Percentiles rank a stretch among this genome's conserved stretches.
Conservation (phyloP, 2,888 invertebrate species). For the Dusona sp. region DNA sequence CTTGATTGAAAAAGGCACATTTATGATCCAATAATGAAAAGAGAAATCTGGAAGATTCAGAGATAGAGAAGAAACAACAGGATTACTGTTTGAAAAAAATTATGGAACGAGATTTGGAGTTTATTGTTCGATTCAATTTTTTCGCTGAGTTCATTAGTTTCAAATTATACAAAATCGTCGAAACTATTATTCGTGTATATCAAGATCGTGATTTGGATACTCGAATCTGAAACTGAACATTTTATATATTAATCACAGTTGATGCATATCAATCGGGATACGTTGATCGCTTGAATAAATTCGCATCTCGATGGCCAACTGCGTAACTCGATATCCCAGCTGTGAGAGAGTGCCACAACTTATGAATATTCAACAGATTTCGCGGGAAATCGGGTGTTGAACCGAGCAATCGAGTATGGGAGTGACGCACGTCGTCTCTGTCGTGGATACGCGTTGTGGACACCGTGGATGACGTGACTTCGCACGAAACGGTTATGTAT, state of each 20-base stretch:
- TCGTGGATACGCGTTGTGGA: conserved; percentile 15
- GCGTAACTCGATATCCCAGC: conserved; percentile 58
- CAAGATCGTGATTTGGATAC: too few relatives aligned
- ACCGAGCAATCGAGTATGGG: conserved; percentile 5
- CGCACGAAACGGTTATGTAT: neutral
- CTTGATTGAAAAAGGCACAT: neutral
- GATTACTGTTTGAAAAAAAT: too few relatives aligned
- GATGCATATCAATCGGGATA: conserved; percentile 46
- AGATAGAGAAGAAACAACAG: neutral
- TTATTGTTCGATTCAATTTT: neutral
- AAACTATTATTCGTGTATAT: neutral
- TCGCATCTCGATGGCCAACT: conserved; percentile 41
- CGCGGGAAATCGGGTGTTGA: conserved; percentile 66
- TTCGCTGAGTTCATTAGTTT: neutral
- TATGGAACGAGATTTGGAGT: too few relatives aligned
- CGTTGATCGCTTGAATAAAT: conserved; percentile 50
- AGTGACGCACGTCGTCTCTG: conserved; percentile 50
- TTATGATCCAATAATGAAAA: neutral
- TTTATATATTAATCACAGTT: conserved; percentile 2
- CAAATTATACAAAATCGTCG: neutral
- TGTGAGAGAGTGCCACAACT: conserved; percentile 66
- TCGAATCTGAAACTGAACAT: neutral
- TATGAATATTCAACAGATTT: conserved; percentile 77
- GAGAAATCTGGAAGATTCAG: neutral
- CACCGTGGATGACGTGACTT: conserved; percentile 20